Base-by-base conservation (phyloP, 2,113 vertebrate species). In the Numenius arquata region DNA sequence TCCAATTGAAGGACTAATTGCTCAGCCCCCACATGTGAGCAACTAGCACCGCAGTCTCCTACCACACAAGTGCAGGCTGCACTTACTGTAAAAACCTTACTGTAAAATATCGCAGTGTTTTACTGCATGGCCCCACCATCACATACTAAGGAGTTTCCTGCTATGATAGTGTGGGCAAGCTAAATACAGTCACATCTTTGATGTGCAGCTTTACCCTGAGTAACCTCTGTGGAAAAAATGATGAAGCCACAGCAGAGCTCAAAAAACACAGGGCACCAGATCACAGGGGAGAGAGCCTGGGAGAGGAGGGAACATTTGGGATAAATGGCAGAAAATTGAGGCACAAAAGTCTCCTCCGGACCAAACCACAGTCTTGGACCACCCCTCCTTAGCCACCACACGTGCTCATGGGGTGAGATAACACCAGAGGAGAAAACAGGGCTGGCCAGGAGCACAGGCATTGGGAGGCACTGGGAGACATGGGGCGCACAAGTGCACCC, bases 161-260 rank as follows among this genome's bases (percentile, higher is more conserved):
- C 81, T 88, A 65, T 16, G 74, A 90, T 25, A 84, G 36, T 30
- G 58, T 65, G 77, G 83, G 88, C 92, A 92, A 81, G 40, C 40
- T 86, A 61, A 89, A 62, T 22, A 65, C 70, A 85, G 68, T 47
- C 55, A 45, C 52, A 70, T 62, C 86, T 91, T 79, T 87, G 53
- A 89, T 50, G 70, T 72, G 86, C 63, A 73, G 84, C 50, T 89
- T 95, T 82, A 95, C 95, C 92, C 83, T 21, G 26, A 92, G 47
- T 87, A 95, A 95, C 89, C 90, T 79, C 91, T 8, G 19, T 6
- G 73, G 90, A 93, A 97, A 94, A 90, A 89, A 86, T 41, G 32
- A 72, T 3, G 7, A 95, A 95, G 71, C 77, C 81, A 45, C 73
- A 92, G 77, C 53, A 74, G 41, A 91, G 62, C 84, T 82, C 40